A percentile compares a stretch with the other conserved stretches of the same genome.
These are phyloP conservation scores for Eristalis arbustorum DNA, from an alignment of 2,888 invertebrate species.

Conservation along the genomic window DNA sequence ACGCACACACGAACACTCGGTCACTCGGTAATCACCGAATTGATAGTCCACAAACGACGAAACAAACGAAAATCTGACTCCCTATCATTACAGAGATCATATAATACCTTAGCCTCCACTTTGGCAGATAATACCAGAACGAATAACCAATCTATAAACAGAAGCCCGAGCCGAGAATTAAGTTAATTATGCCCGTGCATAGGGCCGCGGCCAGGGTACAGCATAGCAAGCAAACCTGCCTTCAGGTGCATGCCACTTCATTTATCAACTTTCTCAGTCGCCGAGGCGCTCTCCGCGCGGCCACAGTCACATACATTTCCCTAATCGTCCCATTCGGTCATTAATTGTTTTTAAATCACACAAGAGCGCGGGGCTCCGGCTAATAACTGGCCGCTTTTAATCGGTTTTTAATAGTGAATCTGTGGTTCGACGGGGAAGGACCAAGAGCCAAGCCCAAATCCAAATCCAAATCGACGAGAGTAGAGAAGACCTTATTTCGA, in stretches of 20 bases:
- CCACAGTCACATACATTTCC: constrained; percentile 15
- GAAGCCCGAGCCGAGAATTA: constrained; percentile 58
- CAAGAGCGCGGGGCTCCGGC: not conserved
- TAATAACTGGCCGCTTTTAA: constrained; percentile 56
- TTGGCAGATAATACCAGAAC: not conserved
- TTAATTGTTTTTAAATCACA: constrained; percentile 70
- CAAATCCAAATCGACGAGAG: not conserved
- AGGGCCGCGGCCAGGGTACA: not conserved
- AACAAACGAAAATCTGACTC: constrained; percentile 13
- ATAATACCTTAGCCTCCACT: constrained; percentile 13
- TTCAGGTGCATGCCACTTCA: constrained; percentile 55
- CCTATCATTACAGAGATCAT: constrained; percentile 40
- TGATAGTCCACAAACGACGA: constrained; percentile 25
- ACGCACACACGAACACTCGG: not conserved
- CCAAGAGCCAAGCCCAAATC: not conserved
- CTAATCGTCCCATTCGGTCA: constrained; percentile 49
- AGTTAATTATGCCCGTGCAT: constrained; percentile 53
- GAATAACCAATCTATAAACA: constrained; percentile 53
- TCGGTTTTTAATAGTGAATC: constrained; percentile 69
- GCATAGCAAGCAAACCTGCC: constrained; percentile 28
- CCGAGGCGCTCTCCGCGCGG: not conserved
- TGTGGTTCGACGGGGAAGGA: not conserved
- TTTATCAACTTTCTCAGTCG: constrained; percentile 62
- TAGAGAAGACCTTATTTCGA: constrained; percentile 15
- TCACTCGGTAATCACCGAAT: constrained; percentile 9